phyloP scores from a whole-genome alignment of 2,888 invertebrate species.

The Drosophila borealis region DNA sequence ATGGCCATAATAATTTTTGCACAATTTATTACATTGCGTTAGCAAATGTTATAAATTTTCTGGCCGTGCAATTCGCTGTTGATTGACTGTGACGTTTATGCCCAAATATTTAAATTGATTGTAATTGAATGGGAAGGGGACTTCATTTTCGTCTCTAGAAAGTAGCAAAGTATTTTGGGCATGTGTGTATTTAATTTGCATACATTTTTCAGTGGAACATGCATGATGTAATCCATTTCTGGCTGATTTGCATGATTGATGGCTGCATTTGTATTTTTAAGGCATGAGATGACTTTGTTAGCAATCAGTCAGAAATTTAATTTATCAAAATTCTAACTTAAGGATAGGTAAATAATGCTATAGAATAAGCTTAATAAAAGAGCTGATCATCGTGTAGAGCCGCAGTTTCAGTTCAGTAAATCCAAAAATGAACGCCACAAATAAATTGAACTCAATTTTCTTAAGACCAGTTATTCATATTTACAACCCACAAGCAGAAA shows the following conservation, averaged over 20 bases:
- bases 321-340: constrained; percentile 20
- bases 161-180: constrained; percentile 22
- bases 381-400: neutral
- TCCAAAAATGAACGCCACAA: neutral
- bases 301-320: constrained; percentile 26
- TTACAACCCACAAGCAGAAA: constrained; percentile 29
- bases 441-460: constrained; percentile 7
- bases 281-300: constrained; percentile 18
- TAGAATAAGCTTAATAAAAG: neutral
- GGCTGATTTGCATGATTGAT: constrained; percentile 35
- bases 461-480: constrained; percentile 22
- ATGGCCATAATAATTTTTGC: constrained; percentile 73
- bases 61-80: constrained; percentile 32
- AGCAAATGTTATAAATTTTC: constrained; percentile 65
- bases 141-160: constrained; percentile 21
- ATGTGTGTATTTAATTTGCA: constrained; percentile 4
- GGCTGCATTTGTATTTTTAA: constrained; percentile 6
- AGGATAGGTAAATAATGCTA: neutral
- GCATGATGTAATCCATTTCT: constrained; percentile 39
- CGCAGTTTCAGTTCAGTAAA: neutral
- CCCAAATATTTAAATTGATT: constrained; percentile 56
- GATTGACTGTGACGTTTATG: constrained; percentile 55
- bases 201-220: neutral
- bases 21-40: constrained; percentile 73
- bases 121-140: constrained; percentile 34